Evolutionary conservation across 2,797 vertebrate genomes (phyloP).

Genomic region (Chelon auratus): DNA sequence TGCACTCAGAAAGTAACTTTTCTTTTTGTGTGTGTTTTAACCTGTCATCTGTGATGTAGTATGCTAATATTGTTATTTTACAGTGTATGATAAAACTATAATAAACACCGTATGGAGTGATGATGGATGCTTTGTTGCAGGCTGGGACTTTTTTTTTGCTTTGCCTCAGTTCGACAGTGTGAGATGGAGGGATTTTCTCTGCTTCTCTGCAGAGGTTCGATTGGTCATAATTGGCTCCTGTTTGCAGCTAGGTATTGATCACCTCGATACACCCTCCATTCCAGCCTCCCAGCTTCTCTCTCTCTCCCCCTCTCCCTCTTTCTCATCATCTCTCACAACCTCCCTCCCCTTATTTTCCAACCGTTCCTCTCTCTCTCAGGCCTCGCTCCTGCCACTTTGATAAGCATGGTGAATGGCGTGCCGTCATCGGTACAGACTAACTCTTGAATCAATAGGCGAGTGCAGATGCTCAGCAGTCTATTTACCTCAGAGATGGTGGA

Average conservation of each 20-base stretch:
- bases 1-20: conserved; percentile 35
- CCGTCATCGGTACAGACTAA: conserved; percentile 69
- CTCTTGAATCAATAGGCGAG: conserved; percentile 73
- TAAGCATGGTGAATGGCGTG: conserved; percentile 64
- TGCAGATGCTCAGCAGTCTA: conserved; percentile 69
- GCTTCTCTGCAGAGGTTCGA: conserved; percentile 51
- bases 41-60: conserved; percentile 69
- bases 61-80: conserved; percentile 72
- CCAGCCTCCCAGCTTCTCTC: conserved; percentile 20
- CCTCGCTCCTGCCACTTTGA: conserved; percentile 53
- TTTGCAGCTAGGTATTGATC: conserved; percentile 74
- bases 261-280: conserved; percentile 46
- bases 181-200: conserved; percentile 58
- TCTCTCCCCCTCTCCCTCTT: conserved; percentile 17
- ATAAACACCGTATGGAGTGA: conserved; percentile 50
- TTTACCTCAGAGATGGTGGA: conserved; percentile 61
- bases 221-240: conserved; percentile 71
- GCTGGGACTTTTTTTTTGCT: conserved; percentile 25
- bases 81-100: conserved; percentile 63
- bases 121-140: conserved; percentile 66
- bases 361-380: conserved; percentile 40
- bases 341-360: background rate
- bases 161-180: conserved; percentile 43
- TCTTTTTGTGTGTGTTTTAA: conserved; percentile 28
- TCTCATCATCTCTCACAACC: background rate